Conservation (phyloP, 2,113 vertebrate genomes). For the Dipodomys merriami region DNA sequence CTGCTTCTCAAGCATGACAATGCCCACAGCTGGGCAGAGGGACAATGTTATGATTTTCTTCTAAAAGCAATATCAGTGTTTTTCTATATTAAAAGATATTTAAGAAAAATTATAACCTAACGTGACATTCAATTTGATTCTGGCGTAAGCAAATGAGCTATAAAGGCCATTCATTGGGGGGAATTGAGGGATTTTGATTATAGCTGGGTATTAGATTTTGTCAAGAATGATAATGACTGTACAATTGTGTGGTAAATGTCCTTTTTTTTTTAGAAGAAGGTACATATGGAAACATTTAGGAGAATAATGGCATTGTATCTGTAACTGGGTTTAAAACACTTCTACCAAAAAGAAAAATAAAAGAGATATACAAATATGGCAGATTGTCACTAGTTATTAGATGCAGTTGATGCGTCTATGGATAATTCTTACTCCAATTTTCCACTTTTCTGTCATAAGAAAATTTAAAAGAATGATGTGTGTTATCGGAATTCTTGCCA, state of each 20-base stretch:
- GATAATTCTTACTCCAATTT: background rate
- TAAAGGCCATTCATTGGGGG: background rate
- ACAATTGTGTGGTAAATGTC: background rate
- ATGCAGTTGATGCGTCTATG: background rate
- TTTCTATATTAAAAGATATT: conserved; percentile 52
- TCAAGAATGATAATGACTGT: background rate
- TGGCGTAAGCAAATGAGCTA: conserved; percentile 34
- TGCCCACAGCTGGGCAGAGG: too few relatives aligned
- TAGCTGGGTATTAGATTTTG: background rate
- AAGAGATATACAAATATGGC: background rate
- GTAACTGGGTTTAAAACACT: background rate
- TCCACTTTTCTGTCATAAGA: background rate
- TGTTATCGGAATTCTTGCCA: conserved; percentile 1
- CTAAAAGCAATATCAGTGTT: background rate
- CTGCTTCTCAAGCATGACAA: too few relatives aligned
- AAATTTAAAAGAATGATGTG: background rate
- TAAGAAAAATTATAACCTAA: background rate
- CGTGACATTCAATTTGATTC: background rate
- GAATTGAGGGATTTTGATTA: background rate
- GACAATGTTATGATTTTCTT: background rate
- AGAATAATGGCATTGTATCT: background rate
- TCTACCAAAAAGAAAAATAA: background rate
- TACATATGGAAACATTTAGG: conserved; percentile 11
- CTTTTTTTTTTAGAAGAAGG: background rate
- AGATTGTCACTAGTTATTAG: conserved; percentile 3